These are phyloP conservation scores for Forbesichthys agassizii DNA, from an alignment of 2,113 vertebrate genomes.

Conservation along the genomic window DNA sequence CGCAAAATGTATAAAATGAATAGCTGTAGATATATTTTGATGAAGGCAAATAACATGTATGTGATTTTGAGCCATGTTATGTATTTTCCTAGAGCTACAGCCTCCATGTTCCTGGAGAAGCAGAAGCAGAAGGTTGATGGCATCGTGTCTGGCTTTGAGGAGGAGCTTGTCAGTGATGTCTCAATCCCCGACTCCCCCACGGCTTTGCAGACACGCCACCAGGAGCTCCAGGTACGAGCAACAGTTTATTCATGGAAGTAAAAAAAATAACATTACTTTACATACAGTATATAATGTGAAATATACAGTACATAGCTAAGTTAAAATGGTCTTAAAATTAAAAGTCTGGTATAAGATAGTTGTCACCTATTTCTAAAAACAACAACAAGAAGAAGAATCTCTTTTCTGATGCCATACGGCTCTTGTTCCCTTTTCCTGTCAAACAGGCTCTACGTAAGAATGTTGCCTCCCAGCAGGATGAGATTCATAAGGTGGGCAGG, in stretches of 20 bases:
- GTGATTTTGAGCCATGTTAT: background rate
- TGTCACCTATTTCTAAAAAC: background rate
- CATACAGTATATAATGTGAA: no score
- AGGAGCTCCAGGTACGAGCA: slow-evolving; percentile 81
- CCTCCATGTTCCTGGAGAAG: slow-evolving; percentile 84
- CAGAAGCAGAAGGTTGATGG: slow-evolving; percentile 80
- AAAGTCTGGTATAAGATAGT: background rate
- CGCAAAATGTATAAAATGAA: background rate
- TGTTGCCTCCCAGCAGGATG: slow-evolving; percentile 77
- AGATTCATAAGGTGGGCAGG: slow-evolving; percentile 82
- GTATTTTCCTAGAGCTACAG: slow-evolving; percentile 77
- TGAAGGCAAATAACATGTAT: background rate
- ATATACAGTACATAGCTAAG: background rate
- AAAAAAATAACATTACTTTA: background rate
- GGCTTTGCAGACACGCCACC: slow-evolving; percentile 73
- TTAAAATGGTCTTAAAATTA: background rate
- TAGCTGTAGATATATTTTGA: background rate
- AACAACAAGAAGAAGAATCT: background rate
- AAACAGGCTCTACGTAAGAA: slow-evolving; percentile 76
- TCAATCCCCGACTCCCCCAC: slow-evolving; percentile 74
- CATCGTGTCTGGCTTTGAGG: slow-evolving; percentile 80
- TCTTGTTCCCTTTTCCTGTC: background rate
- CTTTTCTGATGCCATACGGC: background rate
- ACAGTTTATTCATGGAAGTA: background rate
- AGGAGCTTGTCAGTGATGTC: slow-evolving; percentile 77